Conservation (phyloP, 2,797 vertebrate species). For the Schizothorax lantsangensis region DNA sequence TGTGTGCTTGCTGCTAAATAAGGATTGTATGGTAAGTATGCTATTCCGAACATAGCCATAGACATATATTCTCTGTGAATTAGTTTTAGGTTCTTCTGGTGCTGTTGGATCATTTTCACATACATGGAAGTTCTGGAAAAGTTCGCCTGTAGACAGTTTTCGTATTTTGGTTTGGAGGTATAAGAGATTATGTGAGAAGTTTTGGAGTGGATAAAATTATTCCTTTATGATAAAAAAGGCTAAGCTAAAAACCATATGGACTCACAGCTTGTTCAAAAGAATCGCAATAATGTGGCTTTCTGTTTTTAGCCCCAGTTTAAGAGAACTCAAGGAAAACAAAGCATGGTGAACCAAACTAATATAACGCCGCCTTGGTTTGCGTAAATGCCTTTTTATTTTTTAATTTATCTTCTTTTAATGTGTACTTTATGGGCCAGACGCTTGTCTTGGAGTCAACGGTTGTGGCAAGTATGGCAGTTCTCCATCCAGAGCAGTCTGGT, state of each 20-base stretch:
- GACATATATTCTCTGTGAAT: background rate
- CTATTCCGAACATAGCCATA: background rate
- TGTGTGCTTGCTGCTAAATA: background rate
- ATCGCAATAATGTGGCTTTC: conserved; percentile 34
- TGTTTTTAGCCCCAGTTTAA: conserved; percentile 54
- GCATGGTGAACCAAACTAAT: conserved; percentile 41
- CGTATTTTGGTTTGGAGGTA: background rate
- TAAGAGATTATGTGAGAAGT: background rate
- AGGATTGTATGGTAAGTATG: background rate
- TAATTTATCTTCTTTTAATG: conserved; percentile 38
- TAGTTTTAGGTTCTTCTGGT: background rate
- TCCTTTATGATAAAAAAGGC: conserved; percentile 20
- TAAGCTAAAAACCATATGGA: conserved; percentile 17
- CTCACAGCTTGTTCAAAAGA: conserved; percentile 30
- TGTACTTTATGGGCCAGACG: conserved; percentile 44
- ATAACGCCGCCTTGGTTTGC: conserved; percentile 41
- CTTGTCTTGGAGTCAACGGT: conserved; percentile 15
- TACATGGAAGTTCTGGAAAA: background rate
- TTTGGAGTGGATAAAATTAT: conserved; percentile 26
- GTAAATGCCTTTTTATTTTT: conserved; percentile 14
- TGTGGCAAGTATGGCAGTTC: background rate
- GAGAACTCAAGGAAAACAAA: conserved; percentile 44
- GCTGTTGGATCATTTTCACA: background rate
- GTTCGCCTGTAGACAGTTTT: background rate
- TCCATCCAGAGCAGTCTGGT: conserved; percentile 1